A percentile compares a stretch with the other conserved stretches of the same genome.
Conservation (phyloP, 2,113 vertebrate species). For the Accipiter cooperii region DNA sequence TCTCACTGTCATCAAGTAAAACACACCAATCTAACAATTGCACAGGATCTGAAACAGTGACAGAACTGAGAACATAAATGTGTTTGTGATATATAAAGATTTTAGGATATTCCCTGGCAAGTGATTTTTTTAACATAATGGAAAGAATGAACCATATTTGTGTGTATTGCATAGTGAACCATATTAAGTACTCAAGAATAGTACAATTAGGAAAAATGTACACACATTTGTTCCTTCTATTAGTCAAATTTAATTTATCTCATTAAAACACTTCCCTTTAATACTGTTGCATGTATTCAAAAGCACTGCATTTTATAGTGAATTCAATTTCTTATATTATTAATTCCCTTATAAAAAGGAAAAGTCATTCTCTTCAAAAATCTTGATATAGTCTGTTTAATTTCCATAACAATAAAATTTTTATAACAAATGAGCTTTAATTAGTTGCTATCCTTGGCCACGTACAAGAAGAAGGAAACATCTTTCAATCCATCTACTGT, state of each 20-base stretch:
- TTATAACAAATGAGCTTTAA: conserved; percentile 43
- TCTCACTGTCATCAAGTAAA: not conserved
- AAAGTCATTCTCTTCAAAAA: conserved; percentile 39
- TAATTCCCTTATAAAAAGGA: conserved; percentile 6
- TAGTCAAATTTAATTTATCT: not conserved
- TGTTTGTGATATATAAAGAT: not conserved
- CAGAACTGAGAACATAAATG: not conserved
- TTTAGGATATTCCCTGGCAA: not conserved
- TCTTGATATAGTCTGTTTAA: conserved; percentile 38
- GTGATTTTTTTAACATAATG: not conserved
- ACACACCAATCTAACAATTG: not conserved
- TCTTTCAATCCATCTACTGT: conserved; percentile 12
- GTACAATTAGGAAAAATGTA: not conserved
- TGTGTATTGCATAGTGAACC: not conserved
- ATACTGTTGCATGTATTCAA: not conserved
- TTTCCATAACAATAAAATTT: conserved; percentile 57
- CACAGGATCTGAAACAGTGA: not conserved
- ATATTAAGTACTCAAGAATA: not conserved
- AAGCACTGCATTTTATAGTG: not conserved
- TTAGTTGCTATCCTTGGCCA: conserved; percentile 44
- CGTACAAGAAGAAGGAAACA: not conserved
- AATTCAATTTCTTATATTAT: conserved; percentile 46
- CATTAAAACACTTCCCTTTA: conserved; percentile 2
- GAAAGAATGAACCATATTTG: not conserved
- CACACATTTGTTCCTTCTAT: not conserved